phyloP scores from a whole-genome alignment of 2,113 vertebrate species.

The Raja brachyura region DNA sequence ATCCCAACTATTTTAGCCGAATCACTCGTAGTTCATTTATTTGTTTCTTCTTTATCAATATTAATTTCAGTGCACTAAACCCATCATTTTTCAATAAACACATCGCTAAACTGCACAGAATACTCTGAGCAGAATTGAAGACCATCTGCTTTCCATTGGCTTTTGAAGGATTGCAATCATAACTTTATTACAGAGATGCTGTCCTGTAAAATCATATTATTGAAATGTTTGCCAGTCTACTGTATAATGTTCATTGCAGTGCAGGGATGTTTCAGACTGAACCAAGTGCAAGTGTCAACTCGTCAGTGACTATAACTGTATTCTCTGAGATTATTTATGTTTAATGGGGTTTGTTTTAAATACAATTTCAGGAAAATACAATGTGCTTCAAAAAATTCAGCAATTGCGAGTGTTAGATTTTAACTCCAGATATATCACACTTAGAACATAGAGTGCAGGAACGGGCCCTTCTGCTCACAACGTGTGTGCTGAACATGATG shows the following conservation, averaged over 20 bases:
- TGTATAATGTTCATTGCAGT: not conserved
- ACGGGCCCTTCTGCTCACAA: no score
- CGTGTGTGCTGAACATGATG: no score
- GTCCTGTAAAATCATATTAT: not conserved
- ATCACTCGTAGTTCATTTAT: not conserved
- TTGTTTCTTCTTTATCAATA: not conserved
- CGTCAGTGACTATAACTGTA: not conserved
- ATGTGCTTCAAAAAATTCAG: not conserved
- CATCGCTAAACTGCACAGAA: not conserved
- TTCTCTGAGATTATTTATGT: not conserved
- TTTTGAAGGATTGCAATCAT: not conserved
- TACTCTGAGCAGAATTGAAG: not conserved
- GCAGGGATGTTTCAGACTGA: not conserved
- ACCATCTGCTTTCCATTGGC: not conserved
- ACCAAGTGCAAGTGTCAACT: not conserved
- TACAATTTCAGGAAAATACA: not conserved
- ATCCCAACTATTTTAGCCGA: not conserved
- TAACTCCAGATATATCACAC: not conserved
- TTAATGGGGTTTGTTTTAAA: not conserved
- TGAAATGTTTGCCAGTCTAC: not conserved
- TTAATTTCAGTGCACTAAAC: not conserved
- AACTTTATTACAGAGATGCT: not conserved
- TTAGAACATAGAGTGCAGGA: no score
- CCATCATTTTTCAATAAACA: no score
- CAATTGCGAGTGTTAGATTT: not conserved